A percentile compares a stretch with the other conserved stretches of the same genome.
phyloP scores from a whole-genome alignment of 2,797 vertebrate genomes.

The Eidolon dupreanum region DNA sequence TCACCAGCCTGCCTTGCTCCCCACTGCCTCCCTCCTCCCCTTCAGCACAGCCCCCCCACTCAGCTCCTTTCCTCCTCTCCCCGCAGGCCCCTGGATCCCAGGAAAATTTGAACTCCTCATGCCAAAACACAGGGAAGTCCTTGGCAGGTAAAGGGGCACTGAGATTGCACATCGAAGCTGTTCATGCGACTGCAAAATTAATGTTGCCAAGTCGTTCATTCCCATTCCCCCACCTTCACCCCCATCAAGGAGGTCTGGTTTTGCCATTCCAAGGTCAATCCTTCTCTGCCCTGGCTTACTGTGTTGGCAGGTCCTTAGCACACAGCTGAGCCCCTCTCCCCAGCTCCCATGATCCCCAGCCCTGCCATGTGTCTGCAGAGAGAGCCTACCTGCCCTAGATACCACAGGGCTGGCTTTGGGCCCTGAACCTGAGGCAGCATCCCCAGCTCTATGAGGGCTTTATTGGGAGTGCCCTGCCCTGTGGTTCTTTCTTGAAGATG shows the following conservation, averaged over 20 bases:
- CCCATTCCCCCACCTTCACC: neutral
- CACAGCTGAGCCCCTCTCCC: neutral
- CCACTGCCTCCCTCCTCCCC: neutral
- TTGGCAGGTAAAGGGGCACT: neutral
- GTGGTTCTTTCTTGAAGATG: neutral
- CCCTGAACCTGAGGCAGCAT: neutral
- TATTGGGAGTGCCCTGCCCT: neutral
- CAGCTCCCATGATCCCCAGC: neutral
- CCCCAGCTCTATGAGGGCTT: neutral
- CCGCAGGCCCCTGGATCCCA: neutral
- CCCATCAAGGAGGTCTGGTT: neutral
- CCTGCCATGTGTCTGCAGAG: neutral
- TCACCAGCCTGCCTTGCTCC: conserved; percentile 48
- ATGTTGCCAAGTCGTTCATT: neutral
- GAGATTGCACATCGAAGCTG: neutral
- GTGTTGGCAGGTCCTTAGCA: neutral
- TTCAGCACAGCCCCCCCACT: conserved; percentile 6
- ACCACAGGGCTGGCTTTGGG: neutral
- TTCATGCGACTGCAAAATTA: neutral
- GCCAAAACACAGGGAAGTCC: neutral
- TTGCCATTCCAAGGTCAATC: conserved; percentile 6
- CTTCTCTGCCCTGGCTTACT: neutral
- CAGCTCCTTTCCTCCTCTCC: neutral
- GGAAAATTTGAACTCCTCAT: neutral
- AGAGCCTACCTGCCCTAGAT: neutral